A percentile compares a stretch with the other conserved stretches of the same genome.
Evolutionary conservation across 2,888 invertebrate genomes (phyloP).

Genomic region (Allygus modestus): DNA sequence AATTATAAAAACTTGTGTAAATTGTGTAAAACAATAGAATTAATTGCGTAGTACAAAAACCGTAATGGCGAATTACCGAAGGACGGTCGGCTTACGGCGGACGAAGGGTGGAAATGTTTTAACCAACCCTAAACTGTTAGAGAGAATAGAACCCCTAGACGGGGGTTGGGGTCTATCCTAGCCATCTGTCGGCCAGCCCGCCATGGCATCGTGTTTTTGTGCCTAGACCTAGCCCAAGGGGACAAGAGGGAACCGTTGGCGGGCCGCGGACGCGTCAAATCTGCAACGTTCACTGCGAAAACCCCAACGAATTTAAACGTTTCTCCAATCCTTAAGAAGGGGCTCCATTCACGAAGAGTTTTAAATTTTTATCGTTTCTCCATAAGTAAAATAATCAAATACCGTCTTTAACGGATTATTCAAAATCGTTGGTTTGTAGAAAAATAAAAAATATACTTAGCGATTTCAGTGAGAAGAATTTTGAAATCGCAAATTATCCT

Average conservation of each 20-base stretch:
- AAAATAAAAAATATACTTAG: too few relatives aligned
- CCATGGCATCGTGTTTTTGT: neutral
- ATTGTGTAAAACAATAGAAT: constrained; percentile 10
- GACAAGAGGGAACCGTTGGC: neutral
- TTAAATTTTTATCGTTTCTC: too few relatives aligned
- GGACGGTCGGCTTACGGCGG: neutral
- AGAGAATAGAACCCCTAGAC: constrained; percentile 39
- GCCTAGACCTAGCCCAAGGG: constrained; percentile 45
- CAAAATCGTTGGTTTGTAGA: too few relatives aligned
- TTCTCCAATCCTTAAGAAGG: too few relatives aligned
- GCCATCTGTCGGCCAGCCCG: constrained; percentile 15
- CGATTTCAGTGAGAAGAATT: too few relatives aligned
- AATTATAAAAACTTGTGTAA: too few relatives aligned
- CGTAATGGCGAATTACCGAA: constrained; percentile 33
- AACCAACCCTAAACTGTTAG: constrained; percentile 13
- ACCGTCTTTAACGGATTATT: too few relatives aligned
- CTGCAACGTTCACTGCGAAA: too few relatives aligned
- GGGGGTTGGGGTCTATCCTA: constrained; percentile 26
- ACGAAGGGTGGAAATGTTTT: constrained; percentile 38
- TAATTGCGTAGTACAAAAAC: neutral
- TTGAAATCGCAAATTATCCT: too few relatives aligned
- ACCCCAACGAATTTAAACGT: neutral
- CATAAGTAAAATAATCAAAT: too few relatives aligned
- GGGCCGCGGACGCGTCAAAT: neutral
- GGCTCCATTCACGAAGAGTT: too few relatives aligned